Evolutionary conservation across 2,888 invertebrate genomes (phyloP).

Genomic region (Monoplex corrugatus): DNA sequence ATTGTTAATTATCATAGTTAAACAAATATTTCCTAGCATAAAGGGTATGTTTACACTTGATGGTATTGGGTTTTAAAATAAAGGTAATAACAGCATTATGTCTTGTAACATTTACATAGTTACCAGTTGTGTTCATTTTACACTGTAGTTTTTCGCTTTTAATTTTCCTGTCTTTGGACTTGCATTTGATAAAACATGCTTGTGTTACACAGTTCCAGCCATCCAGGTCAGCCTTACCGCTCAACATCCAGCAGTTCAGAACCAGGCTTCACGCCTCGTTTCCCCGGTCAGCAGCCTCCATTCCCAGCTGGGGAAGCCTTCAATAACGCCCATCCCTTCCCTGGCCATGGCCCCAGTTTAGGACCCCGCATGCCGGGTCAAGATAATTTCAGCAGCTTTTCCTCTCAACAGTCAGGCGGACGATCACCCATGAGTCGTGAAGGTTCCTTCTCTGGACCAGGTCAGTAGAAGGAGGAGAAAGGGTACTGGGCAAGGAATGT

Average conservation of each 20-base stretch:
- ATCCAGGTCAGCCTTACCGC: conserved; percentile 56
- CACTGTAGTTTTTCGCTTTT: too few relatives aligned
- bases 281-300: conserved; percentile 44
- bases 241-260: conserved; percentile 42
- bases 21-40: too few relatives aligned
- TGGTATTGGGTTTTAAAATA: too few relatives aligned
- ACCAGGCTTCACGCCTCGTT: conserved; percentile 41
- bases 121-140: too few relatives aligned
- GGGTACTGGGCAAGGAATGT: too few relatives aligned
- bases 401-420: conserved; percentile 54
- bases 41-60: too few relatives aligned
- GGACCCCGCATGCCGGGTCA: conserved; percentile 48
- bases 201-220: conserved; percentile 56
- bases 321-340: conserved; percentile 42
- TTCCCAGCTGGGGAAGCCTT: conserved; percentile 36
- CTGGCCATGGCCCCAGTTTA: conserved; percentile 38
- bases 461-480: too few relatives aligned
- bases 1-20: too few relatives aligned
- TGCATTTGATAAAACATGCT: too few relatives aligned
- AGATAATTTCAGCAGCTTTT: conserved; percentile 51
- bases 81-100: too few relatives aligned
- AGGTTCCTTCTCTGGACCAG: conserved; percentile 43
- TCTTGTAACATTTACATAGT: too few relatives aligned
- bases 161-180: too few relatives aligned
- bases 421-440: conserved; percentile 64